A percentile compares a stretch with the other conserved stretches of the same genome.
Conservation (phyloP, 2,113 vertebrate genomes). For the Bostrychus sinensis region DNA sequence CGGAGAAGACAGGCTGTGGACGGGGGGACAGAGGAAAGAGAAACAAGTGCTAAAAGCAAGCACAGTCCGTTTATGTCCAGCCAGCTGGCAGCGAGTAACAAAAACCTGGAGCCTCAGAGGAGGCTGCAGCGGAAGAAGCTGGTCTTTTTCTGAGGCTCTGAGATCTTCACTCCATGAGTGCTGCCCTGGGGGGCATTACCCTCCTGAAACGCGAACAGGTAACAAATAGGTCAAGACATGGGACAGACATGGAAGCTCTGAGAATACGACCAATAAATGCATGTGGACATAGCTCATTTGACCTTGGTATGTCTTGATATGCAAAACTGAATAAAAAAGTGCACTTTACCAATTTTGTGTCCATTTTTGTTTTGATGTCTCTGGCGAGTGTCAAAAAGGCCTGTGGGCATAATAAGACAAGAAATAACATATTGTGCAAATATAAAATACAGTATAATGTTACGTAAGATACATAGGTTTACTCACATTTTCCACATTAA, state of each 20-base stretch:
- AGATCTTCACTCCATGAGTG: slow-evolving; percentile 93
- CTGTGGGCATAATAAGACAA: slow-evolving; percentile 66
- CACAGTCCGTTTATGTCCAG: slow-evolving; percentile 84
- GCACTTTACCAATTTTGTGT: slow-evolving; percentile 93
- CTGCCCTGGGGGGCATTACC: slow-evolving; percentile 91
- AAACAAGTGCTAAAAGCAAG: slow-evolving; percentile 75
- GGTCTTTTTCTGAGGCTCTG: slow-evolving; percentile 93
- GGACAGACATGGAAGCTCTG: too few species aligned
- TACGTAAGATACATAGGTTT: neutral
- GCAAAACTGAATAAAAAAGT: neutral
- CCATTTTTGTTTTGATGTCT: slow-evolving; percentile 99
- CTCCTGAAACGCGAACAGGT: slow-evolving; percentile 82
- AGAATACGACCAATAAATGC: too few species aligned
- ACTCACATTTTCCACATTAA: slow-evolving; percentile 97
- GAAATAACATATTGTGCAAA: neutral
- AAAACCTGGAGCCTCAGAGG: slow-evolving; percentile 86
- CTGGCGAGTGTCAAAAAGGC: slow-evolving; percentile 96
- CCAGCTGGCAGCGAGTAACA: slow-evolving; percentile 48
- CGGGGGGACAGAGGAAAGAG: slow-evolving; percentile 24
- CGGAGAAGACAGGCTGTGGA: slow-evolving; percentile 34
- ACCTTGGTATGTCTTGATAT: neutral
- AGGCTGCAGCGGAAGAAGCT: slow-evolving; percentile 95
- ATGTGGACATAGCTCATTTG: neutral
- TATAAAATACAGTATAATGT: neutral
- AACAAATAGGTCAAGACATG: slow-evolving; percentile 6